Percentiles rank a stretch among this genome's conserved stretches.
Evolutionary conservation across 2,797 vertebrate genomes (phyloP).

Genomic region (Argyrosomus regius): DNA sequence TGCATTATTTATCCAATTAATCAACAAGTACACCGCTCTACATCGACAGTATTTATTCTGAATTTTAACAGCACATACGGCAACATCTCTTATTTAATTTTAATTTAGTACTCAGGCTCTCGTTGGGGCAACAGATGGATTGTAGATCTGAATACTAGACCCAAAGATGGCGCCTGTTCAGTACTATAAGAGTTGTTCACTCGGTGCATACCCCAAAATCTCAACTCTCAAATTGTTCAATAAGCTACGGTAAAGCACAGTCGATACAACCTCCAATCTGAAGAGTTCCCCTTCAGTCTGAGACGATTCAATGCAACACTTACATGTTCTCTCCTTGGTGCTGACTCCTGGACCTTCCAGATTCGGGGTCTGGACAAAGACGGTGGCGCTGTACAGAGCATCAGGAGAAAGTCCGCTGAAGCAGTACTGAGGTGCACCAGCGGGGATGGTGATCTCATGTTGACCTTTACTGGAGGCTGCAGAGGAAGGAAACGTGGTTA

Average conservation of each 20-base stretch:
- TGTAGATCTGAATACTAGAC: too few species aligned
- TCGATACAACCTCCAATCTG: too few species aligned
- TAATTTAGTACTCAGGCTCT: too few species aligned
- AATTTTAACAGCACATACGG: not conserved
- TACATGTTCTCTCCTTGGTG: slow-evolving; percentile 89
- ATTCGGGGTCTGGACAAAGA: slow-evolving; percentile 96
- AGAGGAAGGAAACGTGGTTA: not conserved
- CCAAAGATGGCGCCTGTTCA: too few species aligned
- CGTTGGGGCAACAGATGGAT: too few species aligned
- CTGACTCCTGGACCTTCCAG: slow-evolving; percentile 94
- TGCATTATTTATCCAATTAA: not conserved
- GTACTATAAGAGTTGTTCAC: too few species aligned
- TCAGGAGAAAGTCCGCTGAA: slow-evolving; percentile 93
- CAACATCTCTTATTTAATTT: too few species aligned
- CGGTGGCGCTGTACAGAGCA: slow-evolving; percentile 89
- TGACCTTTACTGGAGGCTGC: slow-evolving; percentile 86
- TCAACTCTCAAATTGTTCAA: too few species aligned
- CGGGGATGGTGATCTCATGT: slow-evolving; percentile 95
- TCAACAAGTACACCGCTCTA: not conserved
- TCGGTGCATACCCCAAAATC: too few species aligned
- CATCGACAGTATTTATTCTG: not conserved
- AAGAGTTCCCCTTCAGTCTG: too few species aligned
- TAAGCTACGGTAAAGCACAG: too few species aligned
- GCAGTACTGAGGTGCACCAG: slow-evolving; percentile 92
- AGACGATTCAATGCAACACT: slow-evolving; percentile 49